Conservation (phyloP, 1,140 invertebrate species). For the Drosophila orosa region DNA sequence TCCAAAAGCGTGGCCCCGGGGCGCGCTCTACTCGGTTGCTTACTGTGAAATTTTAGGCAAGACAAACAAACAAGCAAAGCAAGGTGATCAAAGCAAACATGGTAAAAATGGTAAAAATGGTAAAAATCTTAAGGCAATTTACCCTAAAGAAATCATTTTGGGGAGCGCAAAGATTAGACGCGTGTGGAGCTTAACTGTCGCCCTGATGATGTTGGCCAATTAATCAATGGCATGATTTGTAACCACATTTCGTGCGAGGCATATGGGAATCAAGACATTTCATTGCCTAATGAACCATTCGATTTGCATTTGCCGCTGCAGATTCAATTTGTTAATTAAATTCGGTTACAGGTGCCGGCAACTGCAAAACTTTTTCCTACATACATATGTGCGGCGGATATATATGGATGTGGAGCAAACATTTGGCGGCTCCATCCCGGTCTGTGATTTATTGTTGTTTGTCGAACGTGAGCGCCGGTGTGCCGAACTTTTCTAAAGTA, state of each 20-base stretch:
- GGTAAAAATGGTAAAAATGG: constrained; percentile 6
- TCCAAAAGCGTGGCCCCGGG: constrained; percentile 3
- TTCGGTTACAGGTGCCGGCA: constrained; percentile 48
- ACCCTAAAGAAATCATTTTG: constrained; percentile 1
- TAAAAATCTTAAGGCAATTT: constrained; percentile 2
- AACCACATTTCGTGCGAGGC: constrained; percentile 42
- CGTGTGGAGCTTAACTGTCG: constrained; percentile 31
- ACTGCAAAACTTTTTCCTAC: constrained; percentile 32
- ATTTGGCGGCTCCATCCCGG: constrained; percentile 18
- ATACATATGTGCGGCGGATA: constrained; percentile 3
- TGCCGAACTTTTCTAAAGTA: constrained; percentile 76
- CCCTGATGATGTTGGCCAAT: constrained; percentile 41
- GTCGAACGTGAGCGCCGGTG: constrained; percentile 65
- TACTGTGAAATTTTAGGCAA: constrained; percentile 20
- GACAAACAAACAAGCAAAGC: constrained; percentile 45
- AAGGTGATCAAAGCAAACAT: constrained; percentile 32
- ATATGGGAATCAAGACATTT: constrained; percentile 48
- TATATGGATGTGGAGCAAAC: constrained; percentile 33
- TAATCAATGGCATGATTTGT: constrained; percentile 59
- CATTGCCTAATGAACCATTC: constrained; percentile 69
- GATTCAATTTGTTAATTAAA: constrained; percentile 76
- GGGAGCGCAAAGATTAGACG: constrained; percentile 21
- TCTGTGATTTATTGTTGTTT: constrained; percentile 77
- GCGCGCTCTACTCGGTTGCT: background rate
- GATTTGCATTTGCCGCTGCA: constrained; percentile 51